phyloP scores from a whole-genome alignment of 1,140 invertebrate genomes.

The Caerostris extrusa region DNA sequence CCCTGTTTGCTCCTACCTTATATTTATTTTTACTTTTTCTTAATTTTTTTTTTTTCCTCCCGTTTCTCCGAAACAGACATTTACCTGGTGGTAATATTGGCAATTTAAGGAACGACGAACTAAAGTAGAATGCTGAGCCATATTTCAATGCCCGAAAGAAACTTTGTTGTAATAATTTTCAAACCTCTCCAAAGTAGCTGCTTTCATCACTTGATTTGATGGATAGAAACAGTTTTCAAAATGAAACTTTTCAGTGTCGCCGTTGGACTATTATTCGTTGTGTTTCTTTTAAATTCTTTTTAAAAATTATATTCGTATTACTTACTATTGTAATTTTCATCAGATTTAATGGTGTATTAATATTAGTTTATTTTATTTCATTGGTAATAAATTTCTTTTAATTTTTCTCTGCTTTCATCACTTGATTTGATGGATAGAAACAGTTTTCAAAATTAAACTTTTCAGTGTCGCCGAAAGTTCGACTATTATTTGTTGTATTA shows the following conservation, averaged over 20 bases:
- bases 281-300: too few relatives aligned
- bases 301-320: too few relatives aligned
- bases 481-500: too few relatives aligned
- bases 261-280: not conserved
- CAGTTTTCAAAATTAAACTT: too few relatives aligned
- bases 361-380: too few relatives aligned
- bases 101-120: constrained; percentile 39
- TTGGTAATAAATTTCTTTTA: too few relatives aligned
- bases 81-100: constrained; percentile 64
- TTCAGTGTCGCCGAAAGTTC: too few relatives aligned
- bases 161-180: constrained; percentile 15
- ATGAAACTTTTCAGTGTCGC: not conserved
- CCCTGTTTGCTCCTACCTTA: constrained; percentile 55
- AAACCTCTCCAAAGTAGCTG: constrained; percentile 11
- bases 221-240: not conserved
- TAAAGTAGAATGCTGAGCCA: constrained; percentile 37
- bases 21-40: constrained; percentile 48
- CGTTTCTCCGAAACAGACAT: constrained; percentile 34
- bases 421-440: too few relatives aligned
- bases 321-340: too few relatives aligned
- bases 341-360: too few relatives aligned
- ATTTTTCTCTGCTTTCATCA: too few relatives aligned
- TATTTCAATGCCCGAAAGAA: constrained; percentile 11
- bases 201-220: constrained; percentile 27
- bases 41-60: constrained; percentile 23